These are phyloP conservation scores for Ophthalmolycus amberensis DNA, from an alignment of 2,113 vertebrate species.

Conservation along the genomic window DNA sequence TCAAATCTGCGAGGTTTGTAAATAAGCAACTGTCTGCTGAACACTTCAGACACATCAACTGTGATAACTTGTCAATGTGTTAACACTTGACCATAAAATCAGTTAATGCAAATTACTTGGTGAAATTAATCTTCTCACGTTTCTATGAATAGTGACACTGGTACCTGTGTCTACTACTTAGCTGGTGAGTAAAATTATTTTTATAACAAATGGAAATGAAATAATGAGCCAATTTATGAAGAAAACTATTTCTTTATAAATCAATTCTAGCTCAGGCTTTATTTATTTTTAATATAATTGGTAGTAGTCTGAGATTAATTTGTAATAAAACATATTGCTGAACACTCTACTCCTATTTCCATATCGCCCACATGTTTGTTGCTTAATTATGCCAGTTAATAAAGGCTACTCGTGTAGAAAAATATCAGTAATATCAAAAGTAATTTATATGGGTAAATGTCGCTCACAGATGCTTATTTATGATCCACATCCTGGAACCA, in stretches of 20 bases:
- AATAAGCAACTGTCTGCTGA: neutral
- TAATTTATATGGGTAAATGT: neutral
- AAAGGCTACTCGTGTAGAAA: neutral
- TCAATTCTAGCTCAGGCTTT: neutral
- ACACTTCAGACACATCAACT: neutral
- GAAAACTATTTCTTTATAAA: neutral
- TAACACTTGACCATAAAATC: neutral
- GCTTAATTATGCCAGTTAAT: neutral
- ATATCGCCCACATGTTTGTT: neutral
- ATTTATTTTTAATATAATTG: neutral
- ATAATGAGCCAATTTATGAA: neutral
- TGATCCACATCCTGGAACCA: neutral
- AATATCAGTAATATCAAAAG: neutral
- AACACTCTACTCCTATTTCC: neutral
- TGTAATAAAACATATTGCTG: neutral
- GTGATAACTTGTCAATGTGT: neutral
- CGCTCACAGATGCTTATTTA: slow-evolving; percentile 4
- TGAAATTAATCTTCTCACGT: neutral
- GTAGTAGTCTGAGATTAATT: neutral
- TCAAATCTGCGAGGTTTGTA: neutral
- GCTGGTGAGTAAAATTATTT: neutral
- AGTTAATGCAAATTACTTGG: neutral
- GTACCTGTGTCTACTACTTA: neutral
- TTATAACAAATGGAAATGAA: neutral
- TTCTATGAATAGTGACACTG: neutral